Evolutionary conservation across 92 coral and sea anemone species (phyloP), one percentile per base, ranked within the genome.

Genomic region (Scolanthus callimorphus): DNA sequence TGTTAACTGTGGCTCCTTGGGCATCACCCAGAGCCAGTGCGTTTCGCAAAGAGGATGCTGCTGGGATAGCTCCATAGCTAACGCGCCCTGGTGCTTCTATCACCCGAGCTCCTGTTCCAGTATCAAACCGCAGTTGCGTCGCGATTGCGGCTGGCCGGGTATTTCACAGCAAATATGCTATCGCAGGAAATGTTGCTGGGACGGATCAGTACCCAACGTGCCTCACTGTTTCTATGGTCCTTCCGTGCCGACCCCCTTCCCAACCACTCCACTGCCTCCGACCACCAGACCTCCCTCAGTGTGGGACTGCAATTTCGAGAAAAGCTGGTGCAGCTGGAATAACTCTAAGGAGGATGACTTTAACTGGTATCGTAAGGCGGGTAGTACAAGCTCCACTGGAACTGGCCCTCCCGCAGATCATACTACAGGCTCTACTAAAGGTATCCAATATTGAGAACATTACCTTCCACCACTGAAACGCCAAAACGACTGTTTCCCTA

Each of bases 191-290:
- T 92, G 98, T 55, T 92, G 98, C 68, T 92, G 85, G 85, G 98
- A 92, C 61, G 84, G 73, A 20, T 83, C 96, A 9, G 74, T 74
- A 25, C 84, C 92, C 10, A 88, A 88, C 57, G 79, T 70, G 15
- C 88, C 95, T 39, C 63, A 55, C 50, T 92, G 98, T 55, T 92
- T 88, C 79, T 73, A 88, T 41, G 96, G 95, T 25, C 98, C 98
- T 1, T 31, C 81, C 1, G 85, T 76, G 26, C 96, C 98, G 3
- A 92, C 98, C n/a, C 87, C 96, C 25, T 92, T 92, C 94, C 98
- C 98, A 19, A 92, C 98, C 12, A 80, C 84, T 17, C 70, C 82
- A 17, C 86, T 85, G 3, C 91, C 96, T 3, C 95, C 96, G n/a
- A 89, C 90, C 2, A 70, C 84, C 4, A 57, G 48, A 24, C 96